A percentile compares a stretch with the other conserved stretches of the same genome.
Conservation (phyloP, 2,113 vertebrate genomes). For the Heterocephalus glaber region DNA sequence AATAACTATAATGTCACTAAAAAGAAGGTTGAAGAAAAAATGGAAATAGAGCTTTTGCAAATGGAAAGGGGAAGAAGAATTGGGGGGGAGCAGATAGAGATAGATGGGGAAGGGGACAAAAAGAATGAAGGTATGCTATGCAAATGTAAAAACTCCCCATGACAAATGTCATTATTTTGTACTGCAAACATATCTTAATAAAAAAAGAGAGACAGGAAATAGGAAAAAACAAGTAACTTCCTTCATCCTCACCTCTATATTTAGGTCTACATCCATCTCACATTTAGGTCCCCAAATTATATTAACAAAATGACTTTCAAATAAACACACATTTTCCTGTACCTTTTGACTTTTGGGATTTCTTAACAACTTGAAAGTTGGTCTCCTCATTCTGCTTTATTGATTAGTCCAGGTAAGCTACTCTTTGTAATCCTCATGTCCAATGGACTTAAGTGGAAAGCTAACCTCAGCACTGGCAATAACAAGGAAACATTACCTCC, state of each 20-base stretch:
- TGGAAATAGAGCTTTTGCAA: neutral
- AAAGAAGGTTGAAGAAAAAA: neutral
- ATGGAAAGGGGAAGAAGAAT: neutral
- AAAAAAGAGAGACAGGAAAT: neutral
- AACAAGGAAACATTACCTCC: neutral
- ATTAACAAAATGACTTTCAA: neutral
- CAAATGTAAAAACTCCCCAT: neutral
- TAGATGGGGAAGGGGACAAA: neutral
- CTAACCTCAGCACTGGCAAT: neutral
- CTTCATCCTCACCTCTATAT: neutral
- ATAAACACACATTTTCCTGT: neutral
- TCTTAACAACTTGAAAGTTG: neutral
- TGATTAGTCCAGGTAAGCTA: neutral
- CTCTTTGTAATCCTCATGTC: neutral
- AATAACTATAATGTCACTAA: neutral
- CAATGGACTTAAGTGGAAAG: neutral
- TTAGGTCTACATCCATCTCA: neutral
- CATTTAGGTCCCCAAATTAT: neutral
- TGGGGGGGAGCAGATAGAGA: neutral
- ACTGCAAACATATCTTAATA: neutral
- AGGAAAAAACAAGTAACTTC: neutral
- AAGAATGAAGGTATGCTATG: neutral
- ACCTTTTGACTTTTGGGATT: neutral
- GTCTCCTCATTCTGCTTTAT: neutral
- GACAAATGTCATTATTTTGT: neutral